These are phyloP conservation scores for Lipophrys pholis DNA, from an alignment of 2,113 vertebrate genomes.

Conservation along the genomic window DNA sequence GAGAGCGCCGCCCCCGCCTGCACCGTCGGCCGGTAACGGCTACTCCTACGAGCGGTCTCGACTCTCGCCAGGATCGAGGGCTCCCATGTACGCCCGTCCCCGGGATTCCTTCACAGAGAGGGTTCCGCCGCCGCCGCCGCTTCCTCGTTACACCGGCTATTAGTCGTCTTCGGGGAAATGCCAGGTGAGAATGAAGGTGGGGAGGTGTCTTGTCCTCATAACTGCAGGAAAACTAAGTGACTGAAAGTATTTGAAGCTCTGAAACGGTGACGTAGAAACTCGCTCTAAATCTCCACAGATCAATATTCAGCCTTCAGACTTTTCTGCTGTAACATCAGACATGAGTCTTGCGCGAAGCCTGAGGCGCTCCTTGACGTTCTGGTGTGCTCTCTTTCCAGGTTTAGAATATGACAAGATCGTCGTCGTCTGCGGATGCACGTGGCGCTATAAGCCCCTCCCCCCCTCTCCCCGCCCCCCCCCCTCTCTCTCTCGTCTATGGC, in stretches of 20 bases:
- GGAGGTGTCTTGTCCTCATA: background rate
- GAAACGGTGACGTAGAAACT: background rate
- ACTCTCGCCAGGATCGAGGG: constrained; percentile 88
- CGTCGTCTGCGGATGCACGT: constrained; percentile 86
- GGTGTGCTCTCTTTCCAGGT: constrained; percentile 88
- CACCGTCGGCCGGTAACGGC: constrained; percentile 86
- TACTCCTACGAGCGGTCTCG: constrained; percentile 91
- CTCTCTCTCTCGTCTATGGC: constrained; percentile 76
- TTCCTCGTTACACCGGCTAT: constrained; percentile 79
- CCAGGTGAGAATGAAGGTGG: constrained; percentile 77
- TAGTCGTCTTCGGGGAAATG: constrained; percentile 59
- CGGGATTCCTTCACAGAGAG: constrained; percentile 87
- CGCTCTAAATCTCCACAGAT: constrained; percentile 12
- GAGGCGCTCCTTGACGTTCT: constrained; percentile 80
- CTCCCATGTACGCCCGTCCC: constrained; percentile 86
- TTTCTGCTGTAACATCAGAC: constrained; percentile 36
- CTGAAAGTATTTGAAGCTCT: no score
- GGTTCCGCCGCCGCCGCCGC: constrained; percentile 78
- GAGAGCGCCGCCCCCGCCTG: constrained; percentile 80
- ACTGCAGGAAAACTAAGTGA: no score
- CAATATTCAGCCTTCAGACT: no score
- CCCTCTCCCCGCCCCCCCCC: constrained; percentile 64
- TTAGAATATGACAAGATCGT: constrained; percentile 87
- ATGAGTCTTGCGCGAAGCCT: constrained; percentile 65
- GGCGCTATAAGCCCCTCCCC: constrained; percentile 80